Evolutionary conservation across 2,113 vertebrate genomes (phyloP).

Genomic region (Xiphias gladius): DNA sequence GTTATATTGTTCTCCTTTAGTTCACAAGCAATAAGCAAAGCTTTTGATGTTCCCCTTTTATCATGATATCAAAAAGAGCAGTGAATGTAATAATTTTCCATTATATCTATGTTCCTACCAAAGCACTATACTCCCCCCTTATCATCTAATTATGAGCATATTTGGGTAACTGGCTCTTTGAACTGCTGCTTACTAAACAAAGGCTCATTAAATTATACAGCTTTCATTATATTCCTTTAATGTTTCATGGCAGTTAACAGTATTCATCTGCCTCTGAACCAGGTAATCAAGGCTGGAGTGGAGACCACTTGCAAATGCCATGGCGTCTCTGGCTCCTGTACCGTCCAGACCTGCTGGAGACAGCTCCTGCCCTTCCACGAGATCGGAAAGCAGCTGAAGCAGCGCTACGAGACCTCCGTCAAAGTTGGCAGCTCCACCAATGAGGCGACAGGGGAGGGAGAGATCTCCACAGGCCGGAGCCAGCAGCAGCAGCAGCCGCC

Average conservation of each 20-base stretch:
- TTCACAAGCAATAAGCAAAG: slow-evolving; percentile 33
- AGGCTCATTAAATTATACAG: slow-evolving; percentile 35
- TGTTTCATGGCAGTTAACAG: slow-evolving; percentile 29
- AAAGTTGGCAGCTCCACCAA: slow-evolving; percentile 97
- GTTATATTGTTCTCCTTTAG: slow-evolving; percentile 42
- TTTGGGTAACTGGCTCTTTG: slow-evolving; percentile 50
- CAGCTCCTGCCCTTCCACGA: slow-evolving; percentile 97
- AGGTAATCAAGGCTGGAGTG: slow-evolving; percentile 97
- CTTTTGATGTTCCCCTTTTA: slow-evolving; percentile 21
- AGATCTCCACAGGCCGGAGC: slow-evolving; percentile 88
- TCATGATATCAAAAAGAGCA: slow-evolving; percentile 50
- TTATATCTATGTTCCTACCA: slow-evolving; percentile 13
- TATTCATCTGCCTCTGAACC: slow-evolving; percentile 55
- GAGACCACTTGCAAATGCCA: slow-evolving; percentile 99
- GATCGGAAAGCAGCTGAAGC: slow-evolving; percentile 96
- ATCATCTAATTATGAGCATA: slow-evolving; percentile 38
- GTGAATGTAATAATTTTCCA: slow-evolving; percentile 25
- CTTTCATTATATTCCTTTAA: slow-evolving; percentile 43
- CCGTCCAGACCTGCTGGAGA: slow-evolving; percentile 96
- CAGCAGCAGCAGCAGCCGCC: slow-evolving; percentile 74
- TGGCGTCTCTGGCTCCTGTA: slow-evolving; percentile 96
- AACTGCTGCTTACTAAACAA: slow-evolving; percentile 65
- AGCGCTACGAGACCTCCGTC: slow-evolving; percentile 93
- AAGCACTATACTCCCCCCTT: slow-evolving; percentile 13
- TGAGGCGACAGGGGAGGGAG: slow-evolving; percentile 94